Conservation (phyloP, 23 tunicate species). For the Styela plicata region DNA sequence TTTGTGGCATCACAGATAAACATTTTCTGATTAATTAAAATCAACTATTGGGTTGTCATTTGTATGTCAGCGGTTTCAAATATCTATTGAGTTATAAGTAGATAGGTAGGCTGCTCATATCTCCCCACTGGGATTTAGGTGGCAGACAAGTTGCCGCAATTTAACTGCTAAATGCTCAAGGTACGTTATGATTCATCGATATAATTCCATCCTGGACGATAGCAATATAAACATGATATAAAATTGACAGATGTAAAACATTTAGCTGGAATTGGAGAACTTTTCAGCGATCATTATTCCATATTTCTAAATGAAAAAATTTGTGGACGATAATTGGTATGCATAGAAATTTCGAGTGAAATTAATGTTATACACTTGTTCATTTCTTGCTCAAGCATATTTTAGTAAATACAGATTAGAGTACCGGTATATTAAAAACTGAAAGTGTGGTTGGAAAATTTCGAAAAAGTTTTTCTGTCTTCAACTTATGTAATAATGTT, state of each 20-base stretch:
- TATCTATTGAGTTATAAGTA: background rate
- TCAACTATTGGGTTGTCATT: background rate
- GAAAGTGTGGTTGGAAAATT: too few relatives aligned
- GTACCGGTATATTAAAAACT: too few relatives aligned
- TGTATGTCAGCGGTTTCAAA: constrained; percentile 1
- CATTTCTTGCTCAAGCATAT: too few relatives aligned
- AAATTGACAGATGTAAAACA: background rate
- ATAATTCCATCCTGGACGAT: background rate
- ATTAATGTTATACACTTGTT: too few relatives aligned
- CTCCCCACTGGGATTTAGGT: background rate
- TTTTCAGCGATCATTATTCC: too few relatives aligned
- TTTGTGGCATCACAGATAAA: too few relatives aligned
- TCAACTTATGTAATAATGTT: too few relatives aligned
- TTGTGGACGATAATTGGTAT: too few relatives aligned
- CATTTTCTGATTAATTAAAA: background rate
- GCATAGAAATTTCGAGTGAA: too few relatives aligned
- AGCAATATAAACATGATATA: background rate
- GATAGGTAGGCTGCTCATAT: background rate
- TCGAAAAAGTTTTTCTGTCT: too few relatives aligned
- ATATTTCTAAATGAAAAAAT: too few relatives aligned
- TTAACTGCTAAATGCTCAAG: background rate
- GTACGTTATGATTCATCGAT: background rate
- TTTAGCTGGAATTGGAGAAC: background rate
- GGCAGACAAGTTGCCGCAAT: background rate
- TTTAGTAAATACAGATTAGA: too few relatives aligned